Percentiles rank a stretch among this genome's conserved stretches.
Conservation (phyloP, 2,888 invertebrate genomes). For the Epirrhoe tristata region DNA sequence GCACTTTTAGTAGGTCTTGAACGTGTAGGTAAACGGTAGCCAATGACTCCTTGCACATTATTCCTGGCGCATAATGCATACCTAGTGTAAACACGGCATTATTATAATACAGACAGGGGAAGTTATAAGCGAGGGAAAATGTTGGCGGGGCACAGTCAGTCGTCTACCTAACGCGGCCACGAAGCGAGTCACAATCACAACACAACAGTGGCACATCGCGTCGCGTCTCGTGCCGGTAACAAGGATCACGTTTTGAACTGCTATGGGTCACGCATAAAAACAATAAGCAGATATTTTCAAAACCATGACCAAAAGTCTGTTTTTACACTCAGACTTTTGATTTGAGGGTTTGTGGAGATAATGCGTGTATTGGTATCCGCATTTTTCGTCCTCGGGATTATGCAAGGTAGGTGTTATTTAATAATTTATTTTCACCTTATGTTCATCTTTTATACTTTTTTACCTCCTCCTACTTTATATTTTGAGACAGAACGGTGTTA, state of each 20-base stretch:
- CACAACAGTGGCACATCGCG: constrained; percentile 14
- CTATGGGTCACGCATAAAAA: constrained; percentile 16
- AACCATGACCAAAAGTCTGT: constrained; percentile 39
- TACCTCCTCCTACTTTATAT: not conserved
- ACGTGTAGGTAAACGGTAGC: not conserved
- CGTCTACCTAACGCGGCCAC: constrained; percentile 52
- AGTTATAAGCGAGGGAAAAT: constrained; percentile 74
- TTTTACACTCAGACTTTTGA: constrained; percentile 14
- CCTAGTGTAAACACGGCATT: constrained; percentile 17
- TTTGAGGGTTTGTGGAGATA: constrained; percentile 40
- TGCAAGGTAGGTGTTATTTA: constrained; percentile 71
- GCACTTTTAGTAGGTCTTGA: no score
- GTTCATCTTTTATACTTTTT: no score
- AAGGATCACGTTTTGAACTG: constrained; percentile 26
- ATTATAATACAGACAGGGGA: constrained; percentile 54
- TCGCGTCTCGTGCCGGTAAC: constrained; percentile 24
- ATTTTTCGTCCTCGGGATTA: constrained; percentile 61
- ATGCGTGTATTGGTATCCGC: constrained; percentile 49
- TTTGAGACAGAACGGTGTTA: no score
- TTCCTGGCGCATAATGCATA: constrained; percentile 1
- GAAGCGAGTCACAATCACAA: constrained; percentile 18
- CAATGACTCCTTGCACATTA: not conserved
- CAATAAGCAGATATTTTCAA: constrained; percentile 12
- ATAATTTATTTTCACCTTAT: not conserved
- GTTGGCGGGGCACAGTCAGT: constrained; percentile 60